A percentile compares a stretch with the other conserved stretches of the same genome.
These are phyloP conservation scores for Haliclona indistincta DNA, from an alignment of 37 sponge, comb jelly and placozoan species.

Conservation along the genomic window DNA sequence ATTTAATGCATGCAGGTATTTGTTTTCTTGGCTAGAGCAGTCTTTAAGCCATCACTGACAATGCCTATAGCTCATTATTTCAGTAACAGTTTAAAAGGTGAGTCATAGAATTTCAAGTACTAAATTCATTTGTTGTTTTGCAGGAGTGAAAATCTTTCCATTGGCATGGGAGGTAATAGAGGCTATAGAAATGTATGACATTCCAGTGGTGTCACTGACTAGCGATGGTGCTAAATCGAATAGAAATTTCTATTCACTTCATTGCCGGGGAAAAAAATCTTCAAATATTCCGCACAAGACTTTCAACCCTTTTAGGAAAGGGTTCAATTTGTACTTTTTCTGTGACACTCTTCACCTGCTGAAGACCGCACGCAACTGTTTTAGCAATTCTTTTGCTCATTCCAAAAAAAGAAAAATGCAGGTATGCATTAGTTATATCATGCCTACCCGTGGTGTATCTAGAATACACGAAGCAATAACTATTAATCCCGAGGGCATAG, in stretches of 20 bases:
- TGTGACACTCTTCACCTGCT: slow-evolving; percentile 29
- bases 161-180: slow-evolving; percentile 10
- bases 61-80: slow-evolving; percentile 4
- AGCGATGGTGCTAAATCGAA: slow-evolving; percentile 35
- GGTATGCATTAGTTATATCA: too few relatives aligned
- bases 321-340: slow-evolving; percentile 3
- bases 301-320: slow-evolving; percentile 21
- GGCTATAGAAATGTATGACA: slow-evolving; percentile 18
- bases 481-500: too few relatives aligned
- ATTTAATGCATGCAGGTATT: neutral
- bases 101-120: neutral
- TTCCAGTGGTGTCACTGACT: slow-evolving; percentile 25
- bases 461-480: too few relatives aligned
- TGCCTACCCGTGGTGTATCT: too few relatives aligned
- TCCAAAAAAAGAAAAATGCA: slow-evolving; percentile 11
- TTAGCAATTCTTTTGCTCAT: slow-evolving; percentile 35
- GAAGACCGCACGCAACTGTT: slow-evolving; percentile 29
- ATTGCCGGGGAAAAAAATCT: neutral
- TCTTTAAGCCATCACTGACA: slow-evolving; percentile 12
- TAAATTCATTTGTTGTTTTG: neutral
- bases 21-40: slow-evolving; percentile 4
- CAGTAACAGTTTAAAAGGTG: neutral
- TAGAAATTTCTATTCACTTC: slow-evolving; percentile 9
- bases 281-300: slow-evolving; percentile 15
- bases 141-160: slow-evolving; percentile 15